Base-by-base conservation (phyloP, 2,888 invertebrate species). In the Oasisia sp. region DNA sequence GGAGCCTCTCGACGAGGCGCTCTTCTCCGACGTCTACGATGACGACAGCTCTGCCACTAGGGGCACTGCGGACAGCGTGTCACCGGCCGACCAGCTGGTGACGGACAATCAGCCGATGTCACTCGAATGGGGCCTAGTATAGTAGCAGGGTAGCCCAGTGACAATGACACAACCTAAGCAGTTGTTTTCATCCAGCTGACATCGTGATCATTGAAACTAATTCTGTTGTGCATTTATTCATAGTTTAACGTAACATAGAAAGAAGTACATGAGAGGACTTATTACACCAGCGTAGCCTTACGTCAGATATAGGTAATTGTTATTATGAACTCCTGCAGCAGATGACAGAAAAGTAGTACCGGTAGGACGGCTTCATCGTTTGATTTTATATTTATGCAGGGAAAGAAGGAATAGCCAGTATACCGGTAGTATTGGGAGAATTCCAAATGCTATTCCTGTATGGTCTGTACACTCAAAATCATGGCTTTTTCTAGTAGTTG, bases 191-290 rank as follows among this genome's bases (percentile, higher is more conserved):
- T 7, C 74, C 74, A 74, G 50, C 1, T 50, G 50, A 74, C 27
- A n/a, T n/a, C n/a, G 74, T 74, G 74, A 74, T 74, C 74, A 74
- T 19, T 74, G 7, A 7, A 74, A 74, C 19, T n/a, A 74, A 74
- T 74, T 74, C 27, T 74, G 74, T 74, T 74, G 74, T 74, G 74
- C 74, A 74, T 74, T 74, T 74, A n/a, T 74, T 74, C 74, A 27
- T 74, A 74, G n/a, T 74, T 74, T 74, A 4, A 74, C 74, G 27
- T 19, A 74, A 74, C 74, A 27, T 74, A 74, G 14, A 7, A 74
- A 74, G 14, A 7, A 74, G 14, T 74, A n/a, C 74, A 74, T 19
- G 27, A n/a, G 19, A 74, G 27, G n/a, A 74, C 7, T 74, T 74
- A 74, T 74, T 74, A 74, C 74, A 74, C 74, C 74, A 74, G 7